phyloP scores from a whole-genome alignment of 2,113 vertebrate genomes.

The Ictalurus punctatus region DNA sequence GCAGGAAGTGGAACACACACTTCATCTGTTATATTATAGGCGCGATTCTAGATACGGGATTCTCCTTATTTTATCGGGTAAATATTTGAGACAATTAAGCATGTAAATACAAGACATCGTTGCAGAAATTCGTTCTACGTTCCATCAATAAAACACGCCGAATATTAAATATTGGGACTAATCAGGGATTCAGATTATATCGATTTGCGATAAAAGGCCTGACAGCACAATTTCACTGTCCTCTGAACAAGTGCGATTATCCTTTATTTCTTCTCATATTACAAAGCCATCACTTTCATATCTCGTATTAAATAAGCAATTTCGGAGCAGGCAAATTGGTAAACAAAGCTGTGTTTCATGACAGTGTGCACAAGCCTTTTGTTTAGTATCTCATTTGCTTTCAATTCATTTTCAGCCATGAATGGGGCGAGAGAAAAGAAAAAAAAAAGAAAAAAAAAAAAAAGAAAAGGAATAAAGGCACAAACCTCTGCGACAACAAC shows the following conservation, averaged over 20 bases:
- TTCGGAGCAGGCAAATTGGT: constrained; percentile 27
- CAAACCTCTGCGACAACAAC: constrained; percentile 12
- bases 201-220: background rate
- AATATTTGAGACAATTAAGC: background rate
- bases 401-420: constrained; percentile 48
- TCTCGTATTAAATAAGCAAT: constrained; percentile 44
- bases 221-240: constrained; percentile 1
- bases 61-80: background rate
- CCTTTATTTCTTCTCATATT: constrained; percentile 28
- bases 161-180: background rate
- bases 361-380: constrained; percentile 32
- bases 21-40: background rate
- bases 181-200: background rate
- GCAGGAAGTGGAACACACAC: constrained; percentile 14
- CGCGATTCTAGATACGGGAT: background rate
- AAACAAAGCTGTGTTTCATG: constrained; percentile 29
- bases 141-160: background rate
- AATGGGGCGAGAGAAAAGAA: background rate
- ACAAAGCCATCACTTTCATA: constrained; percentile 35
- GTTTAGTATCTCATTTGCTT: constrained; percentile 43
- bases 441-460: constrained; percentile 22
- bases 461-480: constrained; percentile 30
- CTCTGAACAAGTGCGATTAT: constrained; percentile 3
- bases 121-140: background rate
- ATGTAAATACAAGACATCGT: background rate